These are phyloP conservation scores for Ondatra zibethicus DNA, from an alignment of 2,113 vertebrate genomes.

Conservation along the genomic window DNA sequence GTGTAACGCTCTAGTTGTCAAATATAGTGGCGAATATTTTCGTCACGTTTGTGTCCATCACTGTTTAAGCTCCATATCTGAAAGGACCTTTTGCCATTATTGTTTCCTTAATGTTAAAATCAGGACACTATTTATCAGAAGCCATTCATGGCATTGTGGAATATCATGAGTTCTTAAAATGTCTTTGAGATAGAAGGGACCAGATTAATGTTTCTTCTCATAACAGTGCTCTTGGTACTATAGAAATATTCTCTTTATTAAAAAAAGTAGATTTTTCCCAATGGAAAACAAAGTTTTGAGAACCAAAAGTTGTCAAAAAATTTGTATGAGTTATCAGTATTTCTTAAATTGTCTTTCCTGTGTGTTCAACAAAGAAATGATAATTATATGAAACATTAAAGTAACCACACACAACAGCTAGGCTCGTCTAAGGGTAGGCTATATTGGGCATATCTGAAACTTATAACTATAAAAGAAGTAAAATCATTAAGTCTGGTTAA, in stretches of 20 bases:
- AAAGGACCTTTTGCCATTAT: background rate
- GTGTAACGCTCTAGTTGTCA: background rate
- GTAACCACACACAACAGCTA: background rate
- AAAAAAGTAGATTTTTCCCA: slow-evolving; percentile 30
- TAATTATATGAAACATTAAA: background rate
- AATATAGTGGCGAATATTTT: background rate
- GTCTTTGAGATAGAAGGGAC: background rate
- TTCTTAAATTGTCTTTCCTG: background rate
- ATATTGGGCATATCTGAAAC: background rate
- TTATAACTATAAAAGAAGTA: slow-evolving; percentile 23
- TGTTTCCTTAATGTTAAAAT: background rate
- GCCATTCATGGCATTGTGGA: background rate
- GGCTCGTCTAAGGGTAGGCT: background rate
- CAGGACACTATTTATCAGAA: background rate
- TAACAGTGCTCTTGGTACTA: background rate
- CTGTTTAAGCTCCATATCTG: background rate
- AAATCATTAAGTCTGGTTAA: slow-evolving; percentile 9
- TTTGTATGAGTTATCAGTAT: background rate
- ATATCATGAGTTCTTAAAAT: background rate
- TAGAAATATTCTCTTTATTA: background rate
- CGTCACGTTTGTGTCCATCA: background rate
- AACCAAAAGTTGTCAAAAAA: background rate
- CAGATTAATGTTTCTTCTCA: background rate
- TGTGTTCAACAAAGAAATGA: background rate
- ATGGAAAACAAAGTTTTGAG: slow-evolving; percentile 17